Evolutionary conservation across 2,797 vertebrate species (phyloP), one percentile per base, ranked within the genome.

Genomic region (Buphagus erythrorhynchus): DNA sequence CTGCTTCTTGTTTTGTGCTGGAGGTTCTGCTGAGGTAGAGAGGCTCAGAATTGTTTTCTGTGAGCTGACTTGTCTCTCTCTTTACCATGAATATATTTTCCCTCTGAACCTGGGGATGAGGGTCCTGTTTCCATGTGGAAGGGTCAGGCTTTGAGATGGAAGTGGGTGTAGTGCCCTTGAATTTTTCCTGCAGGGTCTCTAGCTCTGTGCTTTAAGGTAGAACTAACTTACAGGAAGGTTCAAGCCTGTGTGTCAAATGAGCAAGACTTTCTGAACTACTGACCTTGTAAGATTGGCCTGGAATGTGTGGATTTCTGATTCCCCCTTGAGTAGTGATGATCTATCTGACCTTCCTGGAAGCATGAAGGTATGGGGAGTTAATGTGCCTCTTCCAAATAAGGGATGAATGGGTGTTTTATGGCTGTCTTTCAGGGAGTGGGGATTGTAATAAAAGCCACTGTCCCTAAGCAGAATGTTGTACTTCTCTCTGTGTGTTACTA

Each of bases 221-320:
- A 38, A 40, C 40, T 51, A 46, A 71, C 25, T 25, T 75, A 25
- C 17, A 85, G 65, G 59, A 42, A 40, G 63, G 40, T 11, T 68
- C 0, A 9, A 78, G 51, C 24, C 26, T 43, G 3, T 18, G 2
- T 28, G 8, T 78, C 15, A 40, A 65, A 45, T 0, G 1, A 73
- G 14, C 22, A 67, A 42, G 26, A 28, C 33, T 80, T 88, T 38
- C n/a, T 87, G 52, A 94, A 22, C 59, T 84, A 6, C 28, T 61
- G 38, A 35, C 12, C 16, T 33, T 35, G 13, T 40, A 51, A 65
- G 11, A 73, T 4, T 36, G 28, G 11, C 16, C 43, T 19, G 28
- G 28, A 73, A 54, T 2, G 3, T 19, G 10, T 13, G 25, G 26
- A 55, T 13, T 80, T 76, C 31, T 52, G 29, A 45, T 43, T 90